These are phyloP conservation scores for Misgurnus mizolepis DNA, from an alignment of 2,113 vertebrate species.

Conservation along the genomic window DNA sequence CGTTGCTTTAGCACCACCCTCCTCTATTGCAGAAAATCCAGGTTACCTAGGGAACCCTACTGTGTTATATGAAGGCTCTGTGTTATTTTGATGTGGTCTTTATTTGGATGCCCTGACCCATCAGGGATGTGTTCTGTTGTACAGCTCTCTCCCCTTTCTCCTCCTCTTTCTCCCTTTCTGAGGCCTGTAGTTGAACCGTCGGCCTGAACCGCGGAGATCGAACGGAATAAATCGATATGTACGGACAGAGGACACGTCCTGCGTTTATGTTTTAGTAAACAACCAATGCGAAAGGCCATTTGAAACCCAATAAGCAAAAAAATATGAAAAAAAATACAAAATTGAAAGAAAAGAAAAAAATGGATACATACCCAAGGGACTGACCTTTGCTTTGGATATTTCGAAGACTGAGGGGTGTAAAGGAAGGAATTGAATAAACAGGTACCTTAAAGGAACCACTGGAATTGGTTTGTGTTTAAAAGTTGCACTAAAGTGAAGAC, in stretches of 20 bases:
- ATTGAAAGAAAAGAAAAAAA: slow-evolving; percentile 38
- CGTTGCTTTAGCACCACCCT: slow-evolving; percentile 99
- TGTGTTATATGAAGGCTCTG: slow-evolving; percentile 98
- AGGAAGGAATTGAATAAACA: slow-evolving; percentile 66
- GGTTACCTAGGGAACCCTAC: slow-evolving; percentile 99
- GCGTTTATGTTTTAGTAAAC: slow-evolving; percentile 82
- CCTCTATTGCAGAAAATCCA: slow-evolving; percentile 99
- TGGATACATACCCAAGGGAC: slow-evolving; percentile 59
- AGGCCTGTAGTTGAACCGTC: slow-evolving; percentile 66
- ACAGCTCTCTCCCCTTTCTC: slow-evolving; percentile 67
- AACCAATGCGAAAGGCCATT: slow-evolving; percentile 69
- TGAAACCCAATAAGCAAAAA: slow-evolving; percentile 72
- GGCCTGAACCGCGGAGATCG: slow-evolving; percentile 63
- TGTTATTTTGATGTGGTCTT: slow-evolving; percentile 59
- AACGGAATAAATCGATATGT: slow-evolving; percentile 65
- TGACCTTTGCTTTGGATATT: slow-evolving; percentile 70
- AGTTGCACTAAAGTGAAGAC: slow-evolving; percentile 83
- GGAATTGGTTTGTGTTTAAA: slow-evolving; percentile 78
- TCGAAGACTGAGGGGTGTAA: slow-evolving; percentile 62
- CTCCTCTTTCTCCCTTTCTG: slow-evolving; percentile 53
- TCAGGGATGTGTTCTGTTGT: slow-evolving; percentile 70
- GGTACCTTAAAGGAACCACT: slow-evolving; percentile 75
- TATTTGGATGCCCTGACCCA: slow-evolving; percentile 62
- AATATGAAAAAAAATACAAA: slow-evolving; percentile 44
- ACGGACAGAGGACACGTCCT: slow-evolving; percentile 66